Evolutionary conservation across 2,888 invertebrate genomes (phyloP), one percentile per base, ranked within the genome.

Genomic region (Drosophila birchii): DNA sequence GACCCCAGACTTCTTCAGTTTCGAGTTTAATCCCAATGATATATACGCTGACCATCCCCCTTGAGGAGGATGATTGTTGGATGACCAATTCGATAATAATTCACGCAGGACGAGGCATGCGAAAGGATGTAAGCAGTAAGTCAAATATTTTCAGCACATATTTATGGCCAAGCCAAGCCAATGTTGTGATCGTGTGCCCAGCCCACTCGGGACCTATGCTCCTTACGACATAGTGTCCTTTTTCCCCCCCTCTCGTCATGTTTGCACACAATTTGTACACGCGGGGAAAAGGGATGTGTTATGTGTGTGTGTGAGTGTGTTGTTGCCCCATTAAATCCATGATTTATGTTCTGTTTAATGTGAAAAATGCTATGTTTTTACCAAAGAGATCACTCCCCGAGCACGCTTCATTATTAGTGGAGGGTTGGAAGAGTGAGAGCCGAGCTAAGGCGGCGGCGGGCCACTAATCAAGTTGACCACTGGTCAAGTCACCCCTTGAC

Each of bases 341-440:
- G 91, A 91, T 91, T 91, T 91, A 91, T 91, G 92, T 86, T 86
- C 85, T 91, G 89, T 92, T 92, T 91, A 90, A 85, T 82, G 80
- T 84, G 79, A 80, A 91, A 83, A 90, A 88, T 84, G 79, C 82
- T 78, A 86, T 91, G 89, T 90, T 90, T 91, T 91, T 87, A 89
- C 90, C 90, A 89, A 80, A 86, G 84, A 79, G 88, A 90, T 91
- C 91, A 92, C 91, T 91, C 91, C 91, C 64, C 91, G 85, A 78
- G 78, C 78, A 80, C 80, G 77, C 80, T 79, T 75, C 79, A 67
- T 68, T 54, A 70, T 58, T 16, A 26, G 5, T 26, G 38, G 62
- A 34, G 54, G 53, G 23, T 54, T 53, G 34, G 49, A 5, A 18
- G 38, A 47, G 60, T 12, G 45, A 45, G 26, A 45, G 45, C 9